Percentiles rank a stretch among this genome's conserved stretches.
Evolutionary conservation across 2,888 invertebrate genomes (phyloP).

Genomic region (Pterobdella sp.): DNA sequence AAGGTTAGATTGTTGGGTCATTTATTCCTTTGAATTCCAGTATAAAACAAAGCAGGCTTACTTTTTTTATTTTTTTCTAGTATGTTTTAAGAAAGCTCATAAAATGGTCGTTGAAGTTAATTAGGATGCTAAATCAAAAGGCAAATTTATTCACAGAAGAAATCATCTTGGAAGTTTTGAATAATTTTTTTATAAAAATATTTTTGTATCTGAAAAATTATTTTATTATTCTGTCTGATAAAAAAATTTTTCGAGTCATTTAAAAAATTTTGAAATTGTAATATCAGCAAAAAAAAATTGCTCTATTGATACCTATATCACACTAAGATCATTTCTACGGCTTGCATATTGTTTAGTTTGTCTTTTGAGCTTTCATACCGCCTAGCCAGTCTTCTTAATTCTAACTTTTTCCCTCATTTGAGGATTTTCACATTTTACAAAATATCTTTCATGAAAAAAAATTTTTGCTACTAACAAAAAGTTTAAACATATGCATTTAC

Average conservation of each 20-base stretch:
- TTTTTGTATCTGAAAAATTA: not conserved
- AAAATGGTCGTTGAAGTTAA: too few species aligned
- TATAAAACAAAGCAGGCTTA: too few species aligned
- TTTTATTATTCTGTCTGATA: not conserved
- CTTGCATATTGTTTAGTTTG: not conserved
- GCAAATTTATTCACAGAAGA: not conserved
- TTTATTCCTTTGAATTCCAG: too few species aligned
- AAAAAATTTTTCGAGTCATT: not conserved
- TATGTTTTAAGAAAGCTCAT: too few species aligned
- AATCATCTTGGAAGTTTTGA: not conserved
- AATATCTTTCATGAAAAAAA: not conserved
- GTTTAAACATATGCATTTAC: not conserved
- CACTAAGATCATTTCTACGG: not conserved
- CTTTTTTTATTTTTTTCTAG: too few species aligned
- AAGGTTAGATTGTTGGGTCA: too few species aligned
- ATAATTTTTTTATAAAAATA: not conserved
- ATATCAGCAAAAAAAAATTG: not conserved
- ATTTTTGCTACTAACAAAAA: too few species aligned
- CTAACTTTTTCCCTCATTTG: not conserved
- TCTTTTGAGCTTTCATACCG: not conserved
- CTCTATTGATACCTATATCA: not conserved
- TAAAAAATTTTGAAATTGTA: not conserved
- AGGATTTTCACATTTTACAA: not conserved
- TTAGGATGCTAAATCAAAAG: too few species aligned
- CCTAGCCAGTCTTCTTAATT: not conserved